These are phyloP conservation scores for Itoplectis maculator DNA, from an alignment of 2,888 invertebrate species.

Conservation along the genomic window DNA sequence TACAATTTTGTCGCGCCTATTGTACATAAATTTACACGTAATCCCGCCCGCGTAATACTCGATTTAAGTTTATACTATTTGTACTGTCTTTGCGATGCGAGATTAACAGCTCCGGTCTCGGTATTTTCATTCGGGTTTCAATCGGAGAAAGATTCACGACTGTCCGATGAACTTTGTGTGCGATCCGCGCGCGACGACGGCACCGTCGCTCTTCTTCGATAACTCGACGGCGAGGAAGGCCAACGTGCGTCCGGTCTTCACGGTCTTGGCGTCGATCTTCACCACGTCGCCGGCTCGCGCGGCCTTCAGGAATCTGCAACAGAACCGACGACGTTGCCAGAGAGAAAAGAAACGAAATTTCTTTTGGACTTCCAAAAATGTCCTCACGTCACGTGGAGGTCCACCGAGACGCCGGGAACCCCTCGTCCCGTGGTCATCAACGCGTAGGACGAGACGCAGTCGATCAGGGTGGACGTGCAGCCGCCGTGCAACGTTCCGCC, in stretches of 20 bases:
- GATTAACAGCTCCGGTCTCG: too few species aligned
- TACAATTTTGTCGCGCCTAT: constrained; percentile 36
- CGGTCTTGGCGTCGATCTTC: constrained; percentile 91
- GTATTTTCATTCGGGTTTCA: constrained; percentile 1
- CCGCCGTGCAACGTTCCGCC: constrained; percentile 94
- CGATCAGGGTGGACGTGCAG: constrained; percentile 92
- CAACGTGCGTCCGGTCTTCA: constrained; percentile 91
- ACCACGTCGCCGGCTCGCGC: constrained; percentile 92
- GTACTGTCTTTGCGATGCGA: constrained; percentile 44
- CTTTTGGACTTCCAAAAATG: neutral
- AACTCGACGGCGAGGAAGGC: constrained; percentile 94
- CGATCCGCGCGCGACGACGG: constrained; percentile 91
- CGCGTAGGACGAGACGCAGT: constrained; percentile 92
- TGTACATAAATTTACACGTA: constrained; percentile 61
- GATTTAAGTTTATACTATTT: constrained; percentile 51
- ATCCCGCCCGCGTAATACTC: constrained; percentile 16
- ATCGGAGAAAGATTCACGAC: constrained; percentile 30
- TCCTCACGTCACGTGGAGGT: constrained; percentile 91
- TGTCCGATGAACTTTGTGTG: constrained; percentile 91
- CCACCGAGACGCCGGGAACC: constrained; percentile 92
- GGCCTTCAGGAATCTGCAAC: constrained; percentile 90
- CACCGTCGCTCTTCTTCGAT: constrained; percentile 90
- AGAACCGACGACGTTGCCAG: too few species aligned
- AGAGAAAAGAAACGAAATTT: constrained; percentile 44
- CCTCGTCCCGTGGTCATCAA: constrained; percentile 89